Percentiles rank a stretch among this genome's conserved stretches.
Evolutionary conservation across 2,113 vertebrate genomes (phyloP).

Genomic region (Nothocercus nigrocapillus): DNA sequence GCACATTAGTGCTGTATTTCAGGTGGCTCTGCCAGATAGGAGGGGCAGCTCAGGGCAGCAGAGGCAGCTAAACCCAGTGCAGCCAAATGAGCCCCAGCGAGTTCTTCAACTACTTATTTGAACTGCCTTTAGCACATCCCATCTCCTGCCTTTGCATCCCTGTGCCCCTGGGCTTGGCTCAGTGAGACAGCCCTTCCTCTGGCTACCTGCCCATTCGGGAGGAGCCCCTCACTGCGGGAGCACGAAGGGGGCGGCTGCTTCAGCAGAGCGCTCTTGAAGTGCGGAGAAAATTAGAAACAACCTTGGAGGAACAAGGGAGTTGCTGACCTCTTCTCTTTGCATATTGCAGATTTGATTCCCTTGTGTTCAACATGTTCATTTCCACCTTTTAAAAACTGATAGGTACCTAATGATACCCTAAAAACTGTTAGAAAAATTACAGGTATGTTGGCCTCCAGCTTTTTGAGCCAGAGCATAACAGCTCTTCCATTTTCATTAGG

Average conservation of each 20-base stretch:
- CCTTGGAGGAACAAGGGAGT: not conserved
- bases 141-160: not conserved
- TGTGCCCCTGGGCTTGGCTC: rapidly evolving
- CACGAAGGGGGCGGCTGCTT: not conserved
- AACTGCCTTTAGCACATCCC: not conserved
- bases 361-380: not conserved
- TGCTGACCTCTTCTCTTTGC: not conserved
- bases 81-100: not conserved
- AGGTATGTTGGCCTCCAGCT: not conserved
- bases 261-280: not conserved
- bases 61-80: not conserved
- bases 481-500: constrained; percentile 3
- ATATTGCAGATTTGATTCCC: not conserved
- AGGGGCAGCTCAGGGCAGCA: not conserved
- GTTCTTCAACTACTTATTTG: not conserved
- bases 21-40: not conserved
- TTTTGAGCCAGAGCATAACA: not conserved
- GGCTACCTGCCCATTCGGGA: not conserved
- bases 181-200: not conserved
- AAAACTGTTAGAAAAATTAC: not conserved
- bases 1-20: not conserved
- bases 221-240: not conserved
- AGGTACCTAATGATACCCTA: not conserved
- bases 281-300: not conserved
- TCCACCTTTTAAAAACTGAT: not conserved